phyloP scores from a whole-genome alignment of 2,888 invertebrate species.

The Drosophila paracracens region DNA sequence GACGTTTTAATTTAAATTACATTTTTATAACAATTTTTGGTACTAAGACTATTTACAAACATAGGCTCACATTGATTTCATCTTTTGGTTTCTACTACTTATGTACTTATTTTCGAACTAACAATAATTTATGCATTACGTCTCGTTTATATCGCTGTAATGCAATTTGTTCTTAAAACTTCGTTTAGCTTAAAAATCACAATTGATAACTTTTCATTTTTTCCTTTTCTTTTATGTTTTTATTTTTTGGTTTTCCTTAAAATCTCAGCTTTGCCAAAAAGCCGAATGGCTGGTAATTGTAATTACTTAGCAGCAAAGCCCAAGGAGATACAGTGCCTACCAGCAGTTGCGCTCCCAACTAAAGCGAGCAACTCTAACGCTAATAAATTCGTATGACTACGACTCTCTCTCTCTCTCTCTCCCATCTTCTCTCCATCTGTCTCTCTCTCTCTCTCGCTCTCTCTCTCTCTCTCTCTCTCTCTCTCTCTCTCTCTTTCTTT shows the following conservation, averaged over 20 bases:
- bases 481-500: constrained; percentile 15
- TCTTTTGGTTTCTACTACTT: constrained; percentile 56
- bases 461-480: neutral
- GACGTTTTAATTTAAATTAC: constrained; percentile 73
- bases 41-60: constrained; percentile 77
- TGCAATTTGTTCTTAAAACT: constrained; percentile 72
- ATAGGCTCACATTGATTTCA: constrained; percentile 64
- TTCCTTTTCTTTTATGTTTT: constrained; percentile 30
- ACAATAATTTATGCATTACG: constrained; percentile 60
- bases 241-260: constrained; percentile 50
- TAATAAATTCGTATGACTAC: constrained; percentile 82
- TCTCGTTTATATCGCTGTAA: constrained; percentile 45
- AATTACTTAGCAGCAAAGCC: constrained; percentile 22
- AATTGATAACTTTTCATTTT: constrained; percentile 60
- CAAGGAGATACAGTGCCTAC: constrained; percentile 42
- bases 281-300: constrained; percentile 25
- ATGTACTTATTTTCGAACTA: constrained; percentile 52
- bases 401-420: constrained; percentile 30
- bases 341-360: constrained; percentile 24
- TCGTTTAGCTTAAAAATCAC: constrained; percentile 77
- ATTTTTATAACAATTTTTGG: constrained; percentile 76
- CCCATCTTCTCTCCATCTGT: constrained; percentile 3
- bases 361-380: constrained; percentile 57
- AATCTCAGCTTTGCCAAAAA: constrained; percentile 53
- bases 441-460: constrained; percentile 1